Conservation (phyloP, 2,797 vertebrate genomes). For the Chelmon rostratus region DNA sequence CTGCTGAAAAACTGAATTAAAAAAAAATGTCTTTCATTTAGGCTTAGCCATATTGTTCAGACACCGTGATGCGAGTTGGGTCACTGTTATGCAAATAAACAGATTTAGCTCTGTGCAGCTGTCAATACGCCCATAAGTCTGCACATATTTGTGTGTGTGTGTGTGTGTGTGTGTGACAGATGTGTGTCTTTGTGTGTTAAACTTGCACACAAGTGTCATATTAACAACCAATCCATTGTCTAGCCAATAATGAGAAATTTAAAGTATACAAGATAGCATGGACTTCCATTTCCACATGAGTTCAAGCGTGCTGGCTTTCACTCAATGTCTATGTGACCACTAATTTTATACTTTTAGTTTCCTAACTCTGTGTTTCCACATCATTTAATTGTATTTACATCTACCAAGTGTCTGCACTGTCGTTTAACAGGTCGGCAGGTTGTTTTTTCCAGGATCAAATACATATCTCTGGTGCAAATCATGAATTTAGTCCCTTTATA, state of each 20-base stretch:
- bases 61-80: conserved; percentile 50
- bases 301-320: conserved; percentile 29
- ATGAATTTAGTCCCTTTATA: conserved; percentile 43
- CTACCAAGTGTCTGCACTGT: conserved; percentile 49
- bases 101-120: conserved; percentile 51
- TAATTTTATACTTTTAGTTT: conserved; percentile 28
- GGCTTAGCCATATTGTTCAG: conserved; percentile 24
- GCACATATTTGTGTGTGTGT: conserved; percentile 10
- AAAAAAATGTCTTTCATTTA: conserved; percentile 39
- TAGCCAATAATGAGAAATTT: conserved; percentile 12
- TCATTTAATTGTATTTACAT: conserved; percentile 24
- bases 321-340: conserved; percentile 40
- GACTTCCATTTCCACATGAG: conserved; percentile 32
- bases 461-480: conserved; percentile 30
- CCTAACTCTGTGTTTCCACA: conserved; percentile 19
- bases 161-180: conserved; percentile 10
- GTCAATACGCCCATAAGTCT: conserved; percentile 2
- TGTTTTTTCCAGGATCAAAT: conserved; percentile 7
- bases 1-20: conserved; percentile 43
- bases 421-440: neutral
- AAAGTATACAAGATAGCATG: conserved; percentile 29
- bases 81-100: conserved; percentile 72
- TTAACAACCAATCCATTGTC: conserved; percentile 18
- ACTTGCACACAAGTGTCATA: conserved; percentile 38
- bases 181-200: conserved; percentile 27